phyloP scores from a whole-genome alignment of 2,113 vertebrate species.

The Motacilla alba region DNA sequence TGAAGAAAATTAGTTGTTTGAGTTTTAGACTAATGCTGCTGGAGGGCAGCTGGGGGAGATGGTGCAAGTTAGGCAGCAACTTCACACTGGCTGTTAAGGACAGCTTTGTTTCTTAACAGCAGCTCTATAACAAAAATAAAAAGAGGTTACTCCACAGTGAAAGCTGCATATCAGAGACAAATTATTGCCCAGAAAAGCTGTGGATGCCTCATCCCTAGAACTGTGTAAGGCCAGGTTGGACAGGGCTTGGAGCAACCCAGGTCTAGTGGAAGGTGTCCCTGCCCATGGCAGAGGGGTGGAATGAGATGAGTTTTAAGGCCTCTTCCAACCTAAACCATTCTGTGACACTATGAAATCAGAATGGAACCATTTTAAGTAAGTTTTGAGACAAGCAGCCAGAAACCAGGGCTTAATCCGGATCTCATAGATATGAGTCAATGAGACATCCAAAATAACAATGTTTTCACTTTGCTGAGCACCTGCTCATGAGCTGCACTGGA shows the following conservation, averaged over 20 bases:
- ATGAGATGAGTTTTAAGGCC: neutral
- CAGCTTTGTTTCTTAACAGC: neutral
- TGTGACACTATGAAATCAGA: neutral
- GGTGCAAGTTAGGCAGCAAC: neutral
- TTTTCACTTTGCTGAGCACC: neutral
- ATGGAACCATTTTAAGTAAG: neutral
- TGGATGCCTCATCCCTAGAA: neutral
- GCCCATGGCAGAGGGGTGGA: neutral
- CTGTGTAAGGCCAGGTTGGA: neutral
- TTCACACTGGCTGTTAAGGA: neutral
- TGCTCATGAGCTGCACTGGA: neutral
- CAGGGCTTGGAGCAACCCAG: neutral
- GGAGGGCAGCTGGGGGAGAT: neutral
- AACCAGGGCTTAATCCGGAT: neutral
- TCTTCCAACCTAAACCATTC: neutral
- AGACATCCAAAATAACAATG: neutral
- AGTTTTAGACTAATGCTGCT: neutral
- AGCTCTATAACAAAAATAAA: neutral
- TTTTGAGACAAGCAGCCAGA: neutral
- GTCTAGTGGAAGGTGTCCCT: neutral
- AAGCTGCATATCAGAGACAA: neutral
- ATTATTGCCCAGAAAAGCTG: neutral
- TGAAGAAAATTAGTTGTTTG: neutral
- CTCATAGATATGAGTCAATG: accelerated
- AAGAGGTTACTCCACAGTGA: neutral